These are phyloP conservation scores for Lithosia quadra DNA, from an alignment of 2,888 invertebrate species.

Conservation along the genomic window DNA sequence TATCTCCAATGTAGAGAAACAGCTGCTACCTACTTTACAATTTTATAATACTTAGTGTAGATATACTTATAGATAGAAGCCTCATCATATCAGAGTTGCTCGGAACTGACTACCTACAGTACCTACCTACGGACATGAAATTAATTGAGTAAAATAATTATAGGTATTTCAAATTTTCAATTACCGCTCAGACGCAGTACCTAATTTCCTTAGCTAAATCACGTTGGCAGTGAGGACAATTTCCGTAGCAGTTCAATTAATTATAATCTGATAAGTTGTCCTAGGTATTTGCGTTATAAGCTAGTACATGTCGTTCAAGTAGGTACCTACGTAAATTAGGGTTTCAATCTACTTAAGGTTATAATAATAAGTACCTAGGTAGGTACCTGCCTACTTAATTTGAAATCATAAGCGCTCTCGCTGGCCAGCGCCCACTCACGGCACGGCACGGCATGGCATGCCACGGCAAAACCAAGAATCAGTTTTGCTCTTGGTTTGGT, in stretches of 20 bases:
- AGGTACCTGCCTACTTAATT: too few species aligned
- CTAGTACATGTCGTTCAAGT: background rate
- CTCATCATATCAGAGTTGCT: background rate
- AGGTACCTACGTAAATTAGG: too few species aligned
- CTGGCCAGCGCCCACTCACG: too few species aligned
- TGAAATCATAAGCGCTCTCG: too few species aligned
- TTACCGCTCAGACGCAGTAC: slow-evolving; percentile 44
- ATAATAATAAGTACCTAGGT: background rate
- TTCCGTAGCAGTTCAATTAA: slow-evolving; percentile 2
- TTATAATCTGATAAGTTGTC: slow-evolving; percentile 1
- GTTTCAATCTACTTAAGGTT: background rate
- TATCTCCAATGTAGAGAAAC: too few species aligned
- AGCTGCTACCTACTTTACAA: too few species aligned
- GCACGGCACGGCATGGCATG: too few species aligned
- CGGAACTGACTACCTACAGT: too few species aligned
- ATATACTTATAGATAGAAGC: background rate
- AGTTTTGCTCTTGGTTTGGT: too few species aligned
- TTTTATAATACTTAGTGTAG: too few species aligned
- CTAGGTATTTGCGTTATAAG: background rate
- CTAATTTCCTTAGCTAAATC: slow-evolving; percentile 52
- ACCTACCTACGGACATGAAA: slow-evolving; percentile 20
- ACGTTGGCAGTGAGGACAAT: slow-evolving; percentile 2
- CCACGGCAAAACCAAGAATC: too few species aligned
- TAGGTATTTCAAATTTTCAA: too few species aligned
- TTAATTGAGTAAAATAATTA: slow-evolving; percentile 32